Conservation (phyloP, 2,113 vertebrate genomes). For the Vicugna pacos region DNA sequence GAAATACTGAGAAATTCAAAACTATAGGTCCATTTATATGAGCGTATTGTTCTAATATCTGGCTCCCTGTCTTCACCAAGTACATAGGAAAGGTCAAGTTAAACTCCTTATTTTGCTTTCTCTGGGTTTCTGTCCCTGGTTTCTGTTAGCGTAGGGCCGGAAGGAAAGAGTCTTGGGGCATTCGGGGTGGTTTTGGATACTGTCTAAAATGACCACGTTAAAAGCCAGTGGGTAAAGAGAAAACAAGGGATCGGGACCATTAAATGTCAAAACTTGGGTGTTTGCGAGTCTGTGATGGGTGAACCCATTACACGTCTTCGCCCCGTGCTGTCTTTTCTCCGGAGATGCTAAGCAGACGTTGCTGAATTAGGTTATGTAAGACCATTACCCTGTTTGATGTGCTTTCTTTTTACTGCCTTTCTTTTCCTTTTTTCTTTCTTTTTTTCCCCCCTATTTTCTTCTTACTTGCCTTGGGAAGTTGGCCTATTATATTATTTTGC, state of each 20-base stretch:
- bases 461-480: not conserved
- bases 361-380: not conserved
- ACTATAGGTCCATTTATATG: fast-evolving
- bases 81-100: not conserved
- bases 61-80: not conserved
- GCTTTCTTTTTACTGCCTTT: not conserved
- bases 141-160: not conserved
- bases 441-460: not conserved
- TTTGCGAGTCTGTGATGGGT: fast-evolving
- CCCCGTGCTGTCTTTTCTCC: not conserved
- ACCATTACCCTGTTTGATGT: not conserved
- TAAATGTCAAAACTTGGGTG: fast-evolving
- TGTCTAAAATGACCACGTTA: not conserved
- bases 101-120: not conserved
- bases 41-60: fast-evolving
- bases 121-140: not conserved
- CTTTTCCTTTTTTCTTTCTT: too few relatives aligned
- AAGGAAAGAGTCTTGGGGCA: not conserved
- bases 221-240: not conserved
- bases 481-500: not conserved
- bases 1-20: not conserved
- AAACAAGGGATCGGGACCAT: not conserved
- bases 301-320: not conserved
- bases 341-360: not conserved
- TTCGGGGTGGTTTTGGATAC: not conserved